phyloP scores from a whole-genome alignment of 2,888 invertebrate species.

The Ditula angustiorana region DNA sequence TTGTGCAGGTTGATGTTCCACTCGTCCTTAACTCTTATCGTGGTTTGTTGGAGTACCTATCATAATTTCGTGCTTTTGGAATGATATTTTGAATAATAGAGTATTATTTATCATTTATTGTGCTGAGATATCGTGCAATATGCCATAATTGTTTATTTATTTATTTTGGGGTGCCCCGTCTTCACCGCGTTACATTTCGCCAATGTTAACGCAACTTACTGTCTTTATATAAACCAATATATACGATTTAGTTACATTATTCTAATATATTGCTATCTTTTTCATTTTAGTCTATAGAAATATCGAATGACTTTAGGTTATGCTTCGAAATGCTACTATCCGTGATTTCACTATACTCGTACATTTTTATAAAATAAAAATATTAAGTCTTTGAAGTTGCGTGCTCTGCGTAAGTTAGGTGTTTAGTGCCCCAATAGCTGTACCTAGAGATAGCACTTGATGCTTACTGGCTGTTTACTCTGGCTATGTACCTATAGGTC shows the following conservation, averaged over 20 bases:
- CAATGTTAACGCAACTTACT: constrained; percentile 78
- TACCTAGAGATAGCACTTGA: constrained; percentile 35
- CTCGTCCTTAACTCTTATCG: constrained; percentile 60
- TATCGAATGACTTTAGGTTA: constrained; percentile 73
- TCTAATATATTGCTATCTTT: constrained; percentile 85
- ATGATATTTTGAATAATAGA: constrained; percentile 68
- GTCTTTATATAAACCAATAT: constrained; percentile 83
- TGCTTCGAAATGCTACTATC: constrained; percentile 59
- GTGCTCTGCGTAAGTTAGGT: constrained; percentile 39
- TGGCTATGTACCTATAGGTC: not conserved
- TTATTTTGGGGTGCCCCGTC: constrained; percentile 71
- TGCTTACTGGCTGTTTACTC: constrained; percentile 14
- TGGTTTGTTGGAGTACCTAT: constrained; percentile 70
- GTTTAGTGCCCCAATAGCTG: constrained; percentile 44
- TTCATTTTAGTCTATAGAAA: constrained; percentile 84
- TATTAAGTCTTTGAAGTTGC: constrained; percentile 36
- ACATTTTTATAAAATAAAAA: constrained; percentile 44
- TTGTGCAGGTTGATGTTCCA: constrained; percentile 77
- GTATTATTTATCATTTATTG: constrained; percentile 71
- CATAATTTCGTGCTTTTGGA: constrained; percentile 53
- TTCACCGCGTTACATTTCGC: constrained; percentile 71
- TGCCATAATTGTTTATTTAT: constrained; percentile 65
- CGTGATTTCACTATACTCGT: constrained; percentile 53
- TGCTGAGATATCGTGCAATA: constrained; percentile 82
- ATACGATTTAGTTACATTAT: constrained; percentile 82